phyloP scores from a whole-genome alignment of 1,140 invertebrate genomes.

The Latrodectus geometricus region DNA sequence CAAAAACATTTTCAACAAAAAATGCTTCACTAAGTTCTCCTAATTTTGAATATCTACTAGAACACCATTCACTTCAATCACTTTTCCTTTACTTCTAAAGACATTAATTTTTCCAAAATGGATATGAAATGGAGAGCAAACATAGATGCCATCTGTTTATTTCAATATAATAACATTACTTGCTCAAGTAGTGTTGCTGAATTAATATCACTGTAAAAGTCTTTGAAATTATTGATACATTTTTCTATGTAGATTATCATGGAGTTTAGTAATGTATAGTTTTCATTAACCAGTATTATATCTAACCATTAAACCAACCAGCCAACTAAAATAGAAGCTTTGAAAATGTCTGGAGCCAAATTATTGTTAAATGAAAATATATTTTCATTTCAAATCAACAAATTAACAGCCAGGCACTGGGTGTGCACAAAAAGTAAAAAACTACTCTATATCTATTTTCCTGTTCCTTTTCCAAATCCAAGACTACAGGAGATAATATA shows the following conservation, averaged over 20 bases:
- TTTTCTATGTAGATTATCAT: constrained; percentile 70
- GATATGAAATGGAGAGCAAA: constrained; percentile 98
- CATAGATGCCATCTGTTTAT: constrained; percentile 93
- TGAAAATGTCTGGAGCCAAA: no score
- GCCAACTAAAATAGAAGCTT: no score
- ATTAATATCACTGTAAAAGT: constrained; percentile 98
- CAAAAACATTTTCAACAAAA: constrained; percentile 85
- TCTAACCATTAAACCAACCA: no score
- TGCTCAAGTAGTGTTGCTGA: constrained; percentile 94
- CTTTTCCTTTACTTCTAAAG: constrained; percentile 93
- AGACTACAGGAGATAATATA: no score
- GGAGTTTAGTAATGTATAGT: neutral
- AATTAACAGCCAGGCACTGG: no score
- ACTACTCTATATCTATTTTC: no score
- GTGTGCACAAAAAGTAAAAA: no score
- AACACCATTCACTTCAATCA: constrained; percentile 97
- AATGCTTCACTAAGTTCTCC: constrained; percentile 99
- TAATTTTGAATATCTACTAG: constrained; percentile 94
- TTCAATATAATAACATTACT: constrained; percentile 99
- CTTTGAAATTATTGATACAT: constrained; percentile 84
- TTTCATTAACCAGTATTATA: constrained; percentile 5
- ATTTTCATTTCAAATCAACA: no score
- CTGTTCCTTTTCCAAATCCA: no score
- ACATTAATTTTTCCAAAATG: constrained; percentile 99
- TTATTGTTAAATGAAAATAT: no score